Base-by-base conservation (phyloP, 2,797 vertebrate species). In the Decapterus maruadsi region DNA sequence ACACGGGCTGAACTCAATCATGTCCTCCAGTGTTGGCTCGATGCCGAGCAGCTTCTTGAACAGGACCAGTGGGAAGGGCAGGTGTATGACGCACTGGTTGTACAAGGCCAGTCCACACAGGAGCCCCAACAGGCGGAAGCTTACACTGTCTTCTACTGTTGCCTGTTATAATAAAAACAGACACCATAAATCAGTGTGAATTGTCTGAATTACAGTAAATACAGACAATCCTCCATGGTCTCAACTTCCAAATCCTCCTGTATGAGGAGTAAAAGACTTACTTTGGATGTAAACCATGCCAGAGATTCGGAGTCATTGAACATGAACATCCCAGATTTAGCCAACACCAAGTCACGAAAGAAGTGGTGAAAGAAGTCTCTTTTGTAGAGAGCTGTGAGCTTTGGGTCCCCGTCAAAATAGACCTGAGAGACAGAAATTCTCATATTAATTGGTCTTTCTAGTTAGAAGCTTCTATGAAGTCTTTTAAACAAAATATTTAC, bases 81-180 rank as follows among this genome's bases (percentile, higher is more conserved):
- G 92, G 83, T 97, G 90, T 83, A 98, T 93, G 83, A 97, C 95
- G 73, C 93, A 95, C 82, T 94, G 82, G 90, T 98, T 98, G 94
- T 97, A 97, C 87, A 99, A 94, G 69, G 97, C 97, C 93, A 99
- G 85, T 54, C 97, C 97, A 95, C 98, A 98, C 74, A 99, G 93
- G 83, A 97, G 90, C 81, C 98, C 97, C 68, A 99, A 96, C 87
- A 96, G 93, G 90, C 96, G 96, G 93, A 97, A 97, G 8, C 29
- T 48, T 66, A 90, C 89, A 80, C 95, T 93, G 77, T 93, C 90
- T 83, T 95, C 91, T 90, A 96, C 87, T 89, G 94, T 93, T 72
- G 94, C 93, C 97, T 54, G 26, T 14, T 29, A 22, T 54, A 14
- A 54, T 26, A 26, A 53, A 53, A 51, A 11, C 22, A 51, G 9